Conservation (phyloP, 2,797 vertebrate genomes). For the Tokudaia muenninki region DNA sequence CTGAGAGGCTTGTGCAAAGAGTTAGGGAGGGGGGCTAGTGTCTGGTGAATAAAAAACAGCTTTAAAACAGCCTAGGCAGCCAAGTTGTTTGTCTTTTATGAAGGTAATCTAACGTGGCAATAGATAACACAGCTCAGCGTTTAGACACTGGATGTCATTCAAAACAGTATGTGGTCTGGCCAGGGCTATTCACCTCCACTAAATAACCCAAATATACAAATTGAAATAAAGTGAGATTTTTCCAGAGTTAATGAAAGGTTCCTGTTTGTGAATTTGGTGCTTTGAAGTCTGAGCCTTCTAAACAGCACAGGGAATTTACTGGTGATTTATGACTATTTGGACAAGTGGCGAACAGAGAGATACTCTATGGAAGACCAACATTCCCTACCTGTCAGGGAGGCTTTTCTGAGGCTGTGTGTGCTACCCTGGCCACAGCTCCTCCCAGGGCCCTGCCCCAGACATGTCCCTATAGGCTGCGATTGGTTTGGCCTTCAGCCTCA, state of each 20-base stretch:
- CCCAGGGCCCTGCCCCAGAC: not conserved
- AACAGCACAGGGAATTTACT: constrained; percentile 90
- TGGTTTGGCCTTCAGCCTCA: not conserved
- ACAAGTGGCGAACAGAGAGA: constrained; percentile 93
- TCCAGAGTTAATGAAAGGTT: constrained; percentile 86
- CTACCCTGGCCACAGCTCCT: not conserved
- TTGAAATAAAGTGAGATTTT: constrained; percentile 80
- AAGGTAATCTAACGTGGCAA: constrained; percentile 55
- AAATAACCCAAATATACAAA: constrained; percentile 81
- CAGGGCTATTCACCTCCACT: constrained; percentile 45
- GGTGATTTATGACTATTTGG: constrained; percentile 95
- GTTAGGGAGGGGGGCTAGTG: not conserved
- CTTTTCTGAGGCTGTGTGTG: not conserved
- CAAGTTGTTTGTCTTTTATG: constrained; percentile 61
- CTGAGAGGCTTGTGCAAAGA: not conserved
- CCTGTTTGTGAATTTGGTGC: constrained; percentile 83
- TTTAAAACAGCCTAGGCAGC: constrained; percentile 4
- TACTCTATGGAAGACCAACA: constrained; percentile 88
- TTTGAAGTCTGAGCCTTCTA: constrained; percentile 88
- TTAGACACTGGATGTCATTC: constrained; percentile 53
- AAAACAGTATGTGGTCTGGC: constrained; percentile 53
- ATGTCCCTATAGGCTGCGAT: not conserved
- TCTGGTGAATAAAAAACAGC: constrained; percentile 60
- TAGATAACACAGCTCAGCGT: constrained; percentile 54
- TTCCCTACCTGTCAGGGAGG: constrained; percentile 81